Evolutionary conservation across 2,888 invertebrate species (phyloP), one percentile per base, ranked within the genome.

Genomic region (Pandemis heparana): DNA sequence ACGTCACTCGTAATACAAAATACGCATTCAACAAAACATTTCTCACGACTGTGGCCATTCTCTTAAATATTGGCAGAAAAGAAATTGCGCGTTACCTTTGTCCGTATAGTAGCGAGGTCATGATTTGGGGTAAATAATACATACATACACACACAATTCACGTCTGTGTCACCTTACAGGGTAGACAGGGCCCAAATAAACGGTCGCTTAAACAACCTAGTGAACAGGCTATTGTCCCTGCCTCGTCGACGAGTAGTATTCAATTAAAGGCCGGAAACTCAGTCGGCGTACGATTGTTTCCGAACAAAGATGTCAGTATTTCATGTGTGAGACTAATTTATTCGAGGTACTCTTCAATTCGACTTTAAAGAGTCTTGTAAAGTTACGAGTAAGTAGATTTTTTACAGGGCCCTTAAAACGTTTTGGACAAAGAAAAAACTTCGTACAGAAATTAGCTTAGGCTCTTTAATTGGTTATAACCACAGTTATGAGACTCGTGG

Each of bases 221-320:
- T 6, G 8, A 23, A 66, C 46, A 4, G 32, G 63, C 64, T 63
- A 48, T 41, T n/a, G 41, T 68, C 59, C 46, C 63, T 60, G 23
- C 9, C 56, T 8, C 12, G 5, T 32, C 61, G 63, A 81, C 86
- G 90, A 90, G 92, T 91, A 90, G 90, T 89, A 89, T 92, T 90
- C 92, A 92, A 92, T 92, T 92, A 90, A 82, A 80, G 80, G 76
- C 87, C 85, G 92, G 91, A 92, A 90, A 85, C 84, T 77, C 79
- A 82, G 77, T 75, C 71, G 70, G 79, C 78, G 75, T 79, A 81
- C 79, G 78, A 85, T 82, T 82, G 85, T 81, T 80, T 78, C 74
- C 75, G 77, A 83, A 83, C 83, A 83, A 86, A 85, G 85, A 85
- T 82, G 78, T 65, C 76, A 66, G 69, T 63, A 64, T 46, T 66